Conservation (phyloP, 2,113 vertebrate genomes). For the Orthochromis indermauri region DNA sequence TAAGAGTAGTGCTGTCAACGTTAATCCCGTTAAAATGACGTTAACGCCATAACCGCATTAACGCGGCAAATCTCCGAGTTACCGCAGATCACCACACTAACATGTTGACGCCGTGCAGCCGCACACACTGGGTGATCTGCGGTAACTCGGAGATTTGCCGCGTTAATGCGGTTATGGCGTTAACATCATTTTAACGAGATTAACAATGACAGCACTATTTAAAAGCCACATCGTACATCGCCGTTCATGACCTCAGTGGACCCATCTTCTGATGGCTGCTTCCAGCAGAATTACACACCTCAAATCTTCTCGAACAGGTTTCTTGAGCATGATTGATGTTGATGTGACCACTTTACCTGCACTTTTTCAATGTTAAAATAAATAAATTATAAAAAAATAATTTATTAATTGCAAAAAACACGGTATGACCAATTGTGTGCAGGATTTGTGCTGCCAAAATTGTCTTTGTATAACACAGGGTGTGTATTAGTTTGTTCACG, state of each 20-base stretch:
- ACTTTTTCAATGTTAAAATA: background rate
- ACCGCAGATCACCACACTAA: background rate
- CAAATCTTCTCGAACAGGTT: rapidly evolving
- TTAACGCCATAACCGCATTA: background rate
- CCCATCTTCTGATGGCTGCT: background rate
- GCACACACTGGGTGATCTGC: background rate
- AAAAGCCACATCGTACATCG: background rate
- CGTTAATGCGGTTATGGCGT: rapidly evolving
- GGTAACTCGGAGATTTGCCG: background rate
- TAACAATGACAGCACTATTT: background rate
- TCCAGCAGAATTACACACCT: background rate
- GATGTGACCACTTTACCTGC: background rate
- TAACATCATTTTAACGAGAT: background rate
- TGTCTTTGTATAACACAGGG: background rate
- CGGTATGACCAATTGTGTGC: background rate
- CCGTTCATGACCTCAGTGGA: background rate
- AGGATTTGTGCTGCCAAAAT: background rate
- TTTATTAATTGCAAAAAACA: background rate
- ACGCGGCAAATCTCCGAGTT: background rate
- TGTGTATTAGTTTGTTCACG: background rate
- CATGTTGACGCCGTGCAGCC: background rate
- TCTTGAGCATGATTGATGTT: background rate
- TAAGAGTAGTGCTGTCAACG: background rate
- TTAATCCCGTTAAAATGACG: background rate
- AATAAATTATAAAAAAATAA: background rate